A percentile compares a stretch with the other conserved stretches of the same genome.
Evolutionary conservation across 1,140 invertebrate species (phyloP).

Genomic region (Platyura marginata): DNA sequence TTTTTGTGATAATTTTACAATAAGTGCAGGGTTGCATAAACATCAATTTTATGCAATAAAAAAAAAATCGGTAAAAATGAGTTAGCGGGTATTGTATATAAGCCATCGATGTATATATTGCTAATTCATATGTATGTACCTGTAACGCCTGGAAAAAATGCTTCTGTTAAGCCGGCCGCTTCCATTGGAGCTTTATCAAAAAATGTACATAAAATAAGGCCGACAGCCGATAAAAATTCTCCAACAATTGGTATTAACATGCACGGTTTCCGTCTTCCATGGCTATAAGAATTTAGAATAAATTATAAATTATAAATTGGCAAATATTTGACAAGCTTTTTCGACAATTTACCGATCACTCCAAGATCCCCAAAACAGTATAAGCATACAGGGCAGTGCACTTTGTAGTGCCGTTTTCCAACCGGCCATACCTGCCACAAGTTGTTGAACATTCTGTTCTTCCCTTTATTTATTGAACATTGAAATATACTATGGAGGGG

Average conservation of each 20-base stretch:
- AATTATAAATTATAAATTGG: constrained; percentile 12
- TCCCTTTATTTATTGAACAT: constrained; percentile 24
- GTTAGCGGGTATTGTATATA: too few species aligned
- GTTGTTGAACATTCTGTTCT: constrained; percentile 51
- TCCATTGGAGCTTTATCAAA: constrained; percentile 62
- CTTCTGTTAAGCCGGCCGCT: constrained; percentile 51
- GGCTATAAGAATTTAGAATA: constrained; percentile 11
- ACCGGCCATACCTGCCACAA: constrained; percentile 55
- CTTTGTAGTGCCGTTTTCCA: constrained; percentile 67
- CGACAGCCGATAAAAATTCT: constrained; percentile 54
- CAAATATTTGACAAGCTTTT: constrained; percentile 29
- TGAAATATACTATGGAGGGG: background rate
- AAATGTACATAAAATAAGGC: constrained; percentile 59
- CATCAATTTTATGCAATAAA: too few species aligned
- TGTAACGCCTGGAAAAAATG: constrained; percentile 56
- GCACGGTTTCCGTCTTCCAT: constrained; percentile 60
- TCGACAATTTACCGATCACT: constrained; percentile 46
- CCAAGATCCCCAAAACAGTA: constrained; percentile 62
- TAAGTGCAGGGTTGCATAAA: too few species aligned
- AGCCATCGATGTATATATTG: too few species aligned
- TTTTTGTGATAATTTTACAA: too few species aligned
- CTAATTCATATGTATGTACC: constrained; percentile 5
- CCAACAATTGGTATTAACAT: constrained; percentile 68
- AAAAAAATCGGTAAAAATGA: too few species aligned
- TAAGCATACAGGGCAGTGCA: constrained; percentile 48